These are phyloP conservation scores for Meandrusa payeni DNA, from an alignment of 2,888 invertebrate species.

Conservation along the genomic window DNA sequence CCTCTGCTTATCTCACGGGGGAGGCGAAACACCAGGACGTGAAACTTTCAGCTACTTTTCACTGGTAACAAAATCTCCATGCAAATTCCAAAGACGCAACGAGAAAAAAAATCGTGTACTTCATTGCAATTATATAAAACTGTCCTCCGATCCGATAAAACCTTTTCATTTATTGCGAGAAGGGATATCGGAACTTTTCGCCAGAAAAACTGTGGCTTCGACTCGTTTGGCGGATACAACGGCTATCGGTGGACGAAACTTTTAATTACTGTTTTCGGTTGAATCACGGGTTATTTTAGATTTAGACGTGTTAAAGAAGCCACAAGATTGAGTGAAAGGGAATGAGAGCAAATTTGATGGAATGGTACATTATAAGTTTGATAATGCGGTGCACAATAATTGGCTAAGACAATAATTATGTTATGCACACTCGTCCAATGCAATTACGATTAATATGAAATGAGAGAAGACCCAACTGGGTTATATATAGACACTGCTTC, in stretches of 20 bases:
- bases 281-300: slow-evolving; percentile 19
- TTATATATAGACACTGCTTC: no score
- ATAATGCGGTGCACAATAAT: no score
- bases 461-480: no score
- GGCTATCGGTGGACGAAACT: slow-evolving; percentile 18
- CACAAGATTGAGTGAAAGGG: slow-evolving; percentile 15
- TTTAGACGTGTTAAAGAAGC: slow-evolving; percentile 12
- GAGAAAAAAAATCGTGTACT: slow-evolving; percentile 15
- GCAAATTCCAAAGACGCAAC: slow-evolving; percentile 19
- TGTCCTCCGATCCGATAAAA: slow-evolving; percentile 19
- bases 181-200: slow-evolving; percentile 18
- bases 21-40: neutral
- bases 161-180: slow-evolving; percentile 23
- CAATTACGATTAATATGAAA: no score
- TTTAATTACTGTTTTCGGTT: slow-evolving; percentile 25
- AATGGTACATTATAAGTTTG: no score
- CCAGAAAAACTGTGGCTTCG: slow-evolving; percentile 23
- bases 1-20: no score
- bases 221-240: slow-evolving; percentile 18
- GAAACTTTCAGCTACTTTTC: slow-evolving; percentile 5
- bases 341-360: slow-evolving; percentile 15
- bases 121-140: slow-evolving; percentile 23
- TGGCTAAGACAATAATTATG: no score
- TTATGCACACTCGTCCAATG: no score
- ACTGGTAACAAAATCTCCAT: slow-evolving; percentile 13